Conservation (phyloP, 2,888 invertebrate genomes). For the Drosophila atripex region DNA sequence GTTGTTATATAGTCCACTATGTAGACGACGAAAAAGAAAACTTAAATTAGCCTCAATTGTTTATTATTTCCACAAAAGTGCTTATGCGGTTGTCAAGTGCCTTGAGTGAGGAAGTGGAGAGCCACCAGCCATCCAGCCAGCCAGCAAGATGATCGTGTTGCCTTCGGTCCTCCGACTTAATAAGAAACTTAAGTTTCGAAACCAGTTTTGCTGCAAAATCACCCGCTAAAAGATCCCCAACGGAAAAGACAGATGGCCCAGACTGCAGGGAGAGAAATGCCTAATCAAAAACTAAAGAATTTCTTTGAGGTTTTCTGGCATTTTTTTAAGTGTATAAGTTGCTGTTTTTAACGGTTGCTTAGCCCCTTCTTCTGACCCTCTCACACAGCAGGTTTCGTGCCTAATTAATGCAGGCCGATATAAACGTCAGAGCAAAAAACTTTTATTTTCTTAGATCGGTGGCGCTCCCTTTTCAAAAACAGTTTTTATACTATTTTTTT, state of each 20-base stretch:
- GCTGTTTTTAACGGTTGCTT: constrained; percentile 8
- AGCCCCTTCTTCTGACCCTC: constrained; percentile 19
- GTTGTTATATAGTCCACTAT: constrained; percentile 44
- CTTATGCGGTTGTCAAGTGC: constrained; percentile 57
- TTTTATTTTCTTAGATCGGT: constrained; percentile 29
- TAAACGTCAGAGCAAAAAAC: constrained; percentile 34
- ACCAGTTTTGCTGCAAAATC: constrained; percentile 37
- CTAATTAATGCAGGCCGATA: constrained; percentile 68
- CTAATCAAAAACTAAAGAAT: not conserved
- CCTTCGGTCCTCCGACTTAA: constrained; percentile 28
- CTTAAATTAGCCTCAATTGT: constrained; percentile 80
- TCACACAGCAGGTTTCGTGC: constrained; percentile 66
- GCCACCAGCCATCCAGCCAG: constrained; percentile 7
- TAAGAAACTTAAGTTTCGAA: constrained; percentile 18
- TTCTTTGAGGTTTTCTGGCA: not conserved
- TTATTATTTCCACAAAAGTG: constrained; percentile 61
- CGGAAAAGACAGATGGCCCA: constrained; percentile 22
- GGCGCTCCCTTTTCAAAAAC: constrained; percentile 61
- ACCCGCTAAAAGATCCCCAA: constrained; percentile 62
- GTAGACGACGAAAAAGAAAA: constrained; percentile 41
- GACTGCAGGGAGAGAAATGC: not conserved
- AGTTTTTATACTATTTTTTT: constrained; percentile 18
- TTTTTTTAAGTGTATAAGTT: not conserved
- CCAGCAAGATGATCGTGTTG: constrained; percentile 17
- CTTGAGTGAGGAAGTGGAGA: constrained; percentile 65